These are phyloP conservation scores for Ophonus ardosiacus DNA, from an alignment of 2,888 invertebrate genomes.

Conservation along the genomic window DNA sequence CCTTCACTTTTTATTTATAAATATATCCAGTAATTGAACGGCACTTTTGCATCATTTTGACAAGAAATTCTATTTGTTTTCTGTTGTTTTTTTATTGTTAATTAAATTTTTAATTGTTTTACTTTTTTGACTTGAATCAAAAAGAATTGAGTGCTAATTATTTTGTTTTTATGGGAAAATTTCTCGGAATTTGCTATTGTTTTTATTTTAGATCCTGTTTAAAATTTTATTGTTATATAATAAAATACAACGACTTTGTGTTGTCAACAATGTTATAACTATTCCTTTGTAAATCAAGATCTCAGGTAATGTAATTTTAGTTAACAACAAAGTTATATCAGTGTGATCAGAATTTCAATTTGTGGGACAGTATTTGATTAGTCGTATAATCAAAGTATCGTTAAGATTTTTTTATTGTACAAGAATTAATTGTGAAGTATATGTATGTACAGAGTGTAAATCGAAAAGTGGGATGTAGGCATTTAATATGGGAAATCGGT, in stretches of 20 bases:
- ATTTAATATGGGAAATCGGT: too few relatives aligned
- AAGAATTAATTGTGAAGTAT: too few relatives aligned
- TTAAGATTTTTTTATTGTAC: too few relatives aligned
- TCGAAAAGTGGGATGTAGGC: too few relatives aligned
- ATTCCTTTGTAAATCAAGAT: neutral
- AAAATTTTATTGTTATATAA: neutral
- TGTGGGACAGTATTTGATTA: neutral
- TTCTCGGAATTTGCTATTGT: neutral
- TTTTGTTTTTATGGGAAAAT: neutral
- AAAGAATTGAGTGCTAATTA: neutral
- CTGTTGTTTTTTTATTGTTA: neutral
- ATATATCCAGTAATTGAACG: neutral
- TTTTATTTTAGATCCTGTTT: constrained; percentile 1
- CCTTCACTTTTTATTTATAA: neutral
- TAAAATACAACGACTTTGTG: neutral
- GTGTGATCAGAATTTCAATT: neutral
- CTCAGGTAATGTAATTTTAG: neutral
- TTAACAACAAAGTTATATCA: neutral
- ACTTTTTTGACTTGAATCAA: neutral
- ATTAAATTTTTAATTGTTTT: constrained; percentile 14
- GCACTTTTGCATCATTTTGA: neutral
- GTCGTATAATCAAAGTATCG: neutral
- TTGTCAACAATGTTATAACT: neutral
- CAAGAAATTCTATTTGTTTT: neutral
- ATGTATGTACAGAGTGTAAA: too few relatives aligned